A percentile compares a stretch with the other conserved stretches of the same genome.
These are phyloP conservation scores for Drosophila birchii DNA, from an alignment of 2,888 invertebrate species.

Conservation along the genomic window DNA sequence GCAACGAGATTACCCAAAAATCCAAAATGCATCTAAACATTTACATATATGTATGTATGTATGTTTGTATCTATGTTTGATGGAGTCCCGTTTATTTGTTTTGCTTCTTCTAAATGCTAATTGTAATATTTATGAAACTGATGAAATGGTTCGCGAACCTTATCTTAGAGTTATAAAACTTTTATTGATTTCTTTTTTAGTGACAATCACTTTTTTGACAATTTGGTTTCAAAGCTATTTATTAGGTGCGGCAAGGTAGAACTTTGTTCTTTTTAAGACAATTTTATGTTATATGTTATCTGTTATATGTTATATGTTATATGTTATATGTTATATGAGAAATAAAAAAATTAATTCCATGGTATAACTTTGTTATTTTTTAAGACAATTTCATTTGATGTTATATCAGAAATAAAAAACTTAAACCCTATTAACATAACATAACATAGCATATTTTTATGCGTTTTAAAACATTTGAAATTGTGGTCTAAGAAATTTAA, in stretches of 20 bases:
- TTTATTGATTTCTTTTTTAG: slow-evolving; percentile 7
- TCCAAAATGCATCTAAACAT: slow-evolving; percentile 49
- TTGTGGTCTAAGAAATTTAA: not conserved
- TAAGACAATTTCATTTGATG: no score
- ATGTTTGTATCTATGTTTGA: not conserved
- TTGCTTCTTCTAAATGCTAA: not conserved
- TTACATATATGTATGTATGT: not conserved
- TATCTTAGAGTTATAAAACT: slow-evolving; percentile 4
- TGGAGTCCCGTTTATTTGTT: not conserved
- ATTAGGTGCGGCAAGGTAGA: not conserved
- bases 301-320: no score
- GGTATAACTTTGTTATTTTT: no score
- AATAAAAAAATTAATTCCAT: no score
- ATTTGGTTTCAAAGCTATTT: no score
- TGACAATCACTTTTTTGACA: not conserved
- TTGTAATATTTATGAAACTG: not conserved
- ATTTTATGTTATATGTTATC: no score
- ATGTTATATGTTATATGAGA: no score
- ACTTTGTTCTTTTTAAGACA: not conserved
- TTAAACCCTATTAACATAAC: no score
- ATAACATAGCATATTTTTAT: no score
- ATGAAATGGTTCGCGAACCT: not conserved
- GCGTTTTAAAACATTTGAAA: not conserved
- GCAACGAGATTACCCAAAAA: slow-evolving; percentile 59
- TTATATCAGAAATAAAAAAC: no score